phyloP scores from a whole-genome alignment of 2,888 invertebrate species.

The Cephus nigrinus region DNA sequence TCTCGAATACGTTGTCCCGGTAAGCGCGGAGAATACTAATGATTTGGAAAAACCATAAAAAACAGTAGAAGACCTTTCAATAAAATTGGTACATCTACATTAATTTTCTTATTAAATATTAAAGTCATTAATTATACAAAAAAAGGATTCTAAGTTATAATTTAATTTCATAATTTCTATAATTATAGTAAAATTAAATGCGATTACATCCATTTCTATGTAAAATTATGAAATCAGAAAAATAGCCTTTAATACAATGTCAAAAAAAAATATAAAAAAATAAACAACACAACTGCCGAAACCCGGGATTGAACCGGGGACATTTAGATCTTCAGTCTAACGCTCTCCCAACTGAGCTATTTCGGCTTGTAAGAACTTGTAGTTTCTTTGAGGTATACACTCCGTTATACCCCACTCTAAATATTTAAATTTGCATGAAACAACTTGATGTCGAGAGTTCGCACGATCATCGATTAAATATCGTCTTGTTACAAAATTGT shows the following conservation, averaged over 20 bases:
- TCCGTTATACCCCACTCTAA: background rate
- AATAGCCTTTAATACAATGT: too few species aligned
- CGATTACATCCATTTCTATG: background rate
- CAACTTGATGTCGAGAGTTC: background rate
- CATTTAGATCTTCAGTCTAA: slow-evolving; percentile 43
- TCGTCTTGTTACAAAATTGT: background rate
- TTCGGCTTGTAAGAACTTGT: slow-evolving; percentile 23
- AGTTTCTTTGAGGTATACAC: rapidly evolving
- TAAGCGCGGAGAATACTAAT: slow-evolving; percentile 4
- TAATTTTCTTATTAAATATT: background rate
- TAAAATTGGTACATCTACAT: background rate
- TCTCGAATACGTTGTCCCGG: slow-evolving; percentile 23
- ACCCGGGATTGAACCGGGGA: slow-evolving; percentile 43
- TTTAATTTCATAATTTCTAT: background rate
- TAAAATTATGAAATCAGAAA: background rate
- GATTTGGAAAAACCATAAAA: background rate
- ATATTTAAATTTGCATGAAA: background rate
- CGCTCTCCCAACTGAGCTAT: slow-evolving; percentile 43
- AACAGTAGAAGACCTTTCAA: background rate
- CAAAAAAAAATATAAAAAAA: background rate
- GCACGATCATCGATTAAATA: background rate
- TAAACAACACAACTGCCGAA: slow-evolving; percentile 28
- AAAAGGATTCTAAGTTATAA: background rate
- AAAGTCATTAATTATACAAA: background rate
- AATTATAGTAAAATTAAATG: background rate